Evolutionary conservation across 92 coral and sea anemone species (phyloP).

Genomic region (Pocillopora meandrina): DNA sequence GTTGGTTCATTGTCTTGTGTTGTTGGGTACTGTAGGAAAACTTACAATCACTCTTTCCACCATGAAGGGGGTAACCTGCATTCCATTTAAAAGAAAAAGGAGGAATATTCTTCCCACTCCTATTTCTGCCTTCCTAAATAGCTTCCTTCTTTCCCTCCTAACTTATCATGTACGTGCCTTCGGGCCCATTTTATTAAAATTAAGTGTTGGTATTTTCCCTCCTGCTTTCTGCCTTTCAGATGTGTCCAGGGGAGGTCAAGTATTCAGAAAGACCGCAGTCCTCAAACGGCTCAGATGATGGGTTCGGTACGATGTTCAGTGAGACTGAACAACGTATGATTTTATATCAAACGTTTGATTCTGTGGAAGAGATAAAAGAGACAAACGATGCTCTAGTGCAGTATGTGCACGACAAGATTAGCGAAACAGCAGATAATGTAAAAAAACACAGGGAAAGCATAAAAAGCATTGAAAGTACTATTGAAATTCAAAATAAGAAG

Average conservation of each 20-base stretch:
- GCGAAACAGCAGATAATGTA: constrained; percentile 5
- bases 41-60: too few relatives aligned
- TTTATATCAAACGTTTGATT: constrained; percentile 23
- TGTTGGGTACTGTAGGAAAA: too few relatives aligned
- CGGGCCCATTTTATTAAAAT: background rate
- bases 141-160: too few relatives aligned
- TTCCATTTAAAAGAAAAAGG: too few relatives aligned
- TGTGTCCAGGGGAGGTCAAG: constrained; percentile 15
- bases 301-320: constrained; percentile 11
- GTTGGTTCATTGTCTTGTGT: too few relatives aligned
- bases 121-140: too few relatives aligned
- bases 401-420: constrained; percentile 4
- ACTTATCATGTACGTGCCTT: background rate
- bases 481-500: constrained; percentile 19
- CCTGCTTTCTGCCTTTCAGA: background rate
- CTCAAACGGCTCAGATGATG: background rate
- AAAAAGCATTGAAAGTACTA: constrained; percentile 9
- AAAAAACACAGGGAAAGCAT: constrained; percentile 11
- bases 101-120: too few relatives aligned
- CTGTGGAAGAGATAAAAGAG: constrained; percentile 30
- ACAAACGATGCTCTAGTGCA: background rate
- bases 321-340: constrained; percentile 13
- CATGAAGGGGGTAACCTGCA: too few relatives aligned
- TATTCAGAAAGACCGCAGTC: background rate
- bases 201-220: background rate